Conservation (phyloP, 2,797 vertebrate species). For the Notamacropus eugenii region DNA sequence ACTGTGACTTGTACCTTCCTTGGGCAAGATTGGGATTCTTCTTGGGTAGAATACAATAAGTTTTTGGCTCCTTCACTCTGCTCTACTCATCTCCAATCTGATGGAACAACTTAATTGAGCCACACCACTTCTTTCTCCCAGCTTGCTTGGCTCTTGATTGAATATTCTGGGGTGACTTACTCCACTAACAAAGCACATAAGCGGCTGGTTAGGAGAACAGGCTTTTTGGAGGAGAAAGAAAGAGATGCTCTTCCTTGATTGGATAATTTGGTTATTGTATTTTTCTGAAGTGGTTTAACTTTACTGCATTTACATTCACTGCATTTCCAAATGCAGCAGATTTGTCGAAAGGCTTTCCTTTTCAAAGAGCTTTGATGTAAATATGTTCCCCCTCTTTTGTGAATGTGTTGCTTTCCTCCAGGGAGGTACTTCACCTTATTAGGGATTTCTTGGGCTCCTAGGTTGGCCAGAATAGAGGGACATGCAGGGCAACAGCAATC, state of each 20-base stretch:
- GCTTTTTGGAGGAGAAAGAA: slow-evolving; percentile 25
- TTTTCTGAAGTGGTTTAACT: slow-evolving; percentile 56
- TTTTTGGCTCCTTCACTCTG: neutral
- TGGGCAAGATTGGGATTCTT: neutral
- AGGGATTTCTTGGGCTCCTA: slow-evolving; percentile 53
- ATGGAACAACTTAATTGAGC: neutral
- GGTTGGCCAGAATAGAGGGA: slow-evolving; percentile 59
- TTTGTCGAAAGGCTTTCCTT: slow-evolving; percentile 69
- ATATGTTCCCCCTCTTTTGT: neutral
- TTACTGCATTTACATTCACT: neutral
- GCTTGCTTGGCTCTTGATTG: slow-evolving; percentile 45
- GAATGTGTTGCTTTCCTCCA: slow-evolving; percentile 40
- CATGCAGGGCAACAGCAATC: slow-evolving; percentile 48
- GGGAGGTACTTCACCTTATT: slow-evolving; percentile 55
- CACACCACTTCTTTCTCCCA: slow-evolving; percentile 51
- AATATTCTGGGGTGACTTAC: slow-evolving; percentile 50
- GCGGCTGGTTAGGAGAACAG: slow-evolving; percentile 38
- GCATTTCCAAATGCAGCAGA: neutral
- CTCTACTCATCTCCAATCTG: neutral
- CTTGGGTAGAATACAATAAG: neutral
- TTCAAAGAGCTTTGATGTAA: slow-evolving; percentile 35
- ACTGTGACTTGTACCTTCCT: neutral
- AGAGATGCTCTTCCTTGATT: slow-evolving; percentile 62
- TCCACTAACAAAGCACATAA: slow-evolving; percentile 27
- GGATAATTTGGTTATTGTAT: slow-evolving; percentile 47